phyloP scores from a whole-genome alignment of 35 echinoderm and acorn worm species.

The Patiria miniata region DNA sequence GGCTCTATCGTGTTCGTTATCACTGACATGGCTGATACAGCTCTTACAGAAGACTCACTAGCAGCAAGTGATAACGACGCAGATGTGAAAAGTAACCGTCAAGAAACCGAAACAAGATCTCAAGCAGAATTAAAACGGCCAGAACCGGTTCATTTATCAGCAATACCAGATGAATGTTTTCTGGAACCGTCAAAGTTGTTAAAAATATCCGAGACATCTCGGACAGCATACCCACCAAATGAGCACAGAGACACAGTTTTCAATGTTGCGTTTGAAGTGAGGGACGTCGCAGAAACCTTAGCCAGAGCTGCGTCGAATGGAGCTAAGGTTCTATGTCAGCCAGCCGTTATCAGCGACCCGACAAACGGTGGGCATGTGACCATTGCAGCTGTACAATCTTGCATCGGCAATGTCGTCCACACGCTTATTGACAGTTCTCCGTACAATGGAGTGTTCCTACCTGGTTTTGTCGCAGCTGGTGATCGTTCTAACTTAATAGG shows the following conservation, averaged over 20 bases:
- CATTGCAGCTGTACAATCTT: conserved; percentile 74
- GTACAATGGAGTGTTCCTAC: conserved; percentile 82
- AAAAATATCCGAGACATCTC: background rate
- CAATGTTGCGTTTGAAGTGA: conserved; percentile 88
- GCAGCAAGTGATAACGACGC: background rate
- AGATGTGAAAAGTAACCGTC: background rate
- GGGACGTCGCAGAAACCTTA: conserved; percentile 66
- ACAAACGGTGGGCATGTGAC: conserved; percentile 35
- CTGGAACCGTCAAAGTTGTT: background rate
- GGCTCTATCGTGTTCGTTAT: conserved; percentile 74
- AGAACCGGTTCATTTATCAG: background rate
- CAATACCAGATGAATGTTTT: background rate
- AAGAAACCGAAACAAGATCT: background rate
- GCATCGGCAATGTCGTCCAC: conserved; percentile 89
- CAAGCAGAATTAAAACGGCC: background rate
- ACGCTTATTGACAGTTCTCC: conserved; percentile 70
- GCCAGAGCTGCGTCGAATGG: conserved; percentile 50
- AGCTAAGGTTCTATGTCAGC: conserved; percentile 61
- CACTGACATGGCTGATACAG: conserved; percentile 38
- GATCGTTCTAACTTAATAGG: background rate
- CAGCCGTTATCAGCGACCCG: conserved; percentile 35
- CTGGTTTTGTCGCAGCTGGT: conserved; percentile 49
- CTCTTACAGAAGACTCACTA: background rate
- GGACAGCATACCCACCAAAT: background rate
- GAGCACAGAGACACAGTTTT: conserved; percentile 69